Percentiles rank a stretch among this genome's conserved stretches.
phyloP scores from a whole-genome alignment of 2,888 invertebrate species.

The Melinopterus prodromus region DNA sequence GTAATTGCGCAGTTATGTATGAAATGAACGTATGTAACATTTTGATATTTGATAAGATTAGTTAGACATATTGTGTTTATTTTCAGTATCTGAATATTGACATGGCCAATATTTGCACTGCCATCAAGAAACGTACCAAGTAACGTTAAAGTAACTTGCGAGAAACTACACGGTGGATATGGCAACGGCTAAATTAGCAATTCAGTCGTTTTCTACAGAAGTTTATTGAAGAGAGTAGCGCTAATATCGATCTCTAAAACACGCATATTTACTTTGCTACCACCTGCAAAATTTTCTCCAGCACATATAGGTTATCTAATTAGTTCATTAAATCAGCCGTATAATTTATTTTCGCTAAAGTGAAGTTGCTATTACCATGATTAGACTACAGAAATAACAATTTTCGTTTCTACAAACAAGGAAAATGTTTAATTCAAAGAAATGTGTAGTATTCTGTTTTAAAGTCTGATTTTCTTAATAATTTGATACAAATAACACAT shows the following conservation, averaged over 20 bases:
- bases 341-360: not conserved
- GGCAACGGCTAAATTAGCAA: not conserved
- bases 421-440: not conserved
- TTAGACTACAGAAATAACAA: not conserved
- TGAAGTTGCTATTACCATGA: not conserved
- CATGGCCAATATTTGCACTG: not conserved
- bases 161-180: not conserved
- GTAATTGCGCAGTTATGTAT: not conserved
- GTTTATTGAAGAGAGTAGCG: not conserved
- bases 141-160: not conserved
- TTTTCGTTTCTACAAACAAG: not conserved
- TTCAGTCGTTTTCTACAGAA: not conserved
- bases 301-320: not conserved
- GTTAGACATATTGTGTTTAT: not conserved
- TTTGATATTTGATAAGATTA: conserved; percentile 4
- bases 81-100: not conserved
- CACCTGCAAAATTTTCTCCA: not conserved
- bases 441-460: not conserved
- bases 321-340: not conserved
- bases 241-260: conserved; percentile 4
- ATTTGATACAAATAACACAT: too few species aligned
- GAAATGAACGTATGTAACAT: not conserved
- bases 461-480: too few species aligned
- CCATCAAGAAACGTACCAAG: not conserved
- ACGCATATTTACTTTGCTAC: not conserved